These are phyloP conservation scores for Pterocles burchelli DNA, from an alignment of 2,113 vertebrate species.

Conservation along the genomic window DNA sequence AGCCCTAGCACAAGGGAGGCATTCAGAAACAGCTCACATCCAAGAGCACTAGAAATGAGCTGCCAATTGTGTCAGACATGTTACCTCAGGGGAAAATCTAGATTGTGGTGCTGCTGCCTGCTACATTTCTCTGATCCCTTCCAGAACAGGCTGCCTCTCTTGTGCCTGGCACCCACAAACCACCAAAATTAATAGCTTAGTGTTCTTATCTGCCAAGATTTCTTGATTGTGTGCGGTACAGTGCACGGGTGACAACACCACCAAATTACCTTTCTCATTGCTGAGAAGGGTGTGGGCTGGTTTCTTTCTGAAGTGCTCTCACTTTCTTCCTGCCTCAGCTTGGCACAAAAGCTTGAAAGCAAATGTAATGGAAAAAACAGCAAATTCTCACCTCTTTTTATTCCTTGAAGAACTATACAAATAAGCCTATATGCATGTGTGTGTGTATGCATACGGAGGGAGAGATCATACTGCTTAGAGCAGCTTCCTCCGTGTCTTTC, in stretches of 20 bases:
- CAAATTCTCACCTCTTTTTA: not conserved
- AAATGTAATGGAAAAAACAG: not conserved
- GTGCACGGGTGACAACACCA: not conserved
- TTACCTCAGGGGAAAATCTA: not conserved
- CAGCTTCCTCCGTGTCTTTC: not conserved
- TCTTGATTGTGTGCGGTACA: rapidly evolving
- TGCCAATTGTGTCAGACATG: slow-evolving; percentile 24
- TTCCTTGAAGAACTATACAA: not conserved
- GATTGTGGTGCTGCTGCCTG: not conserved
- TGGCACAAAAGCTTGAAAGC: not conserved
- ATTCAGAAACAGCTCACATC: slow-evolving; percentile 38
- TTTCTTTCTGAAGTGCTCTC: not conserved
- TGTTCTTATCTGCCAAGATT: not conserved
- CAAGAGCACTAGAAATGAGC: slow-evolving; percentile 29
- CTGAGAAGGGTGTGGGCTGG: not conserved
- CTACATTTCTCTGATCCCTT: not conserved
- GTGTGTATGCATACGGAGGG: too few relatives aligned
- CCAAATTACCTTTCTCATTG: not conserved
- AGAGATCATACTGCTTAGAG: not conserved
- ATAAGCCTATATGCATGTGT: not conserved
- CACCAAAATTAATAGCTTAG: not conserved
- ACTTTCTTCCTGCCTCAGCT: not conserved
- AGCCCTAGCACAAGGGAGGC: slow-evolving; percentile 41
- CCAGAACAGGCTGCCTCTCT: not conserved
- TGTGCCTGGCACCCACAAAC: not conserved